Percentiles rank a stretch among this genome's conserved stretches.
Evolutionary conservation across 2,888 invertebrate genomes (phyloP).

Genomic region (Acanthacorydalis orientalis): DNA sequence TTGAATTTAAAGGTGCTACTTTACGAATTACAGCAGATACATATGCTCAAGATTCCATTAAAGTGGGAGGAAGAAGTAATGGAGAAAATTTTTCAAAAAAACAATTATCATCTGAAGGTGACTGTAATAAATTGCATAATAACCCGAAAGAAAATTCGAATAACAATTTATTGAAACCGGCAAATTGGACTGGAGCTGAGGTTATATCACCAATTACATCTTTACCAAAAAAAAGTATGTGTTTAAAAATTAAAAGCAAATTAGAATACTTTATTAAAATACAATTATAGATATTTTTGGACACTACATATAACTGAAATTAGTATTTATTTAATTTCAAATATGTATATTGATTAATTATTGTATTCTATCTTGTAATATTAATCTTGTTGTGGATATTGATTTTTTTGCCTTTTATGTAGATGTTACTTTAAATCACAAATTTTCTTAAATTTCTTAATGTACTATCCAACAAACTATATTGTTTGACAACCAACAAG

Average conservation of each 20-base stretch:
- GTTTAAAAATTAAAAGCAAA: background rate
- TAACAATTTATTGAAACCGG: constrained; percentile 9
- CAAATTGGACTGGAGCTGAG: constrained; percentile 16
- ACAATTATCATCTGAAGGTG: constrained; percentile 12
- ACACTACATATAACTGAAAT: background rate
- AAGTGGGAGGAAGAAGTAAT: constrained; percentile 8
- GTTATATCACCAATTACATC: constrained; percentile 22
- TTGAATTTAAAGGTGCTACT: constrained; percentile 38
- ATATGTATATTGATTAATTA: no score
- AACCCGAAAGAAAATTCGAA: constrained; percentile 4
- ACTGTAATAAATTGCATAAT: constrained; percentile 14
- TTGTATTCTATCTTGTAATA: no score
- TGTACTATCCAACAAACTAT: no score
- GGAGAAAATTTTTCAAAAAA: constrained; percentile 9
- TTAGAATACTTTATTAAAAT: background rate
- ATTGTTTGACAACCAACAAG: no score
- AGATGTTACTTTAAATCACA: no score
- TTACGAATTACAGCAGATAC: constrained; percentile 16
- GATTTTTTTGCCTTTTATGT: no score
- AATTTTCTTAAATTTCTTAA: no score
- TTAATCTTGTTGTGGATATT: no score
- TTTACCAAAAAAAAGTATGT: constrained; percentile 22
- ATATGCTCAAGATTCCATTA: constrained; percentile 9
- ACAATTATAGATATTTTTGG: background rate
- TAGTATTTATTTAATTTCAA: background rate